phyloP scores from a whole-genome alignment of 2,113 vertebrate species.

The Calyptomena viridis region DNA sequence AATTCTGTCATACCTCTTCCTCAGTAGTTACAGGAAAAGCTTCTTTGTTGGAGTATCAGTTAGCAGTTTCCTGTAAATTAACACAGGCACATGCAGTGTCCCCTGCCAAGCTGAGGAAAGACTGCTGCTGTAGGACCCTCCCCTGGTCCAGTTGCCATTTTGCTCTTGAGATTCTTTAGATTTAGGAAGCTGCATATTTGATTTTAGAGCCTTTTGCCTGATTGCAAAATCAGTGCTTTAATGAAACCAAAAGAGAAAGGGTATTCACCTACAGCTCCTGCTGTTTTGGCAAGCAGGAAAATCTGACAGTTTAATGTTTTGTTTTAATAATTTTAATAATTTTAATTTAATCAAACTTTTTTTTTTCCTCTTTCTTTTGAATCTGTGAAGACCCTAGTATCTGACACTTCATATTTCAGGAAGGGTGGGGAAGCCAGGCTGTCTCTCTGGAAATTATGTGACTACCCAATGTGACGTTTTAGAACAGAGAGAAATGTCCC shows the following conservation, averaged over 20 bases:
- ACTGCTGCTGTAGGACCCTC: not conserved
- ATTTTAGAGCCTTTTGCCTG: not conserved
- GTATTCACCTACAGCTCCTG: not conserved
- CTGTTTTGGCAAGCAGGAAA: not conserved
- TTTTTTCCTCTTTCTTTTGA: not conserved
- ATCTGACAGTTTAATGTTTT: not conserved
- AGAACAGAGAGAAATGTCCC: not conserved
- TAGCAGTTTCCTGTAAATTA: not conserved
- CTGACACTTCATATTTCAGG: not conserved
- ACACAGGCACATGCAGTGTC: not conserved
- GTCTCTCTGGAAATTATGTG: not conserved
- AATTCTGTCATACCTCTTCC: not conserved
- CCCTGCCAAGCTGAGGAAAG: not conserved
- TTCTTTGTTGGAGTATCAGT: not conserved
- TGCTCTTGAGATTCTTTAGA: not conserved
- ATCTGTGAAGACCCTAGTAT: not conserved
- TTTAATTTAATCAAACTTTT: not conserved
- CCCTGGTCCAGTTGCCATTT: fast-evolving
- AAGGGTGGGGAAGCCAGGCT: not conserved
- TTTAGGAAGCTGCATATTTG: not conserved
- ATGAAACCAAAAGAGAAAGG: not conserved
- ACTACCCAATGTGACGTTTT: not conserved
- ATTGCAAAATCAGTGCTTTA: not conserved
- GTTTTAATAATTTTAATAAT: not conserved
- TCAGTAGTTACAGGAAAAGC: not conserved